phyloP scores from a whole-genome alignment of 2,888 invertebrate species.

The Rotaria magnacalcarata region DNA sequence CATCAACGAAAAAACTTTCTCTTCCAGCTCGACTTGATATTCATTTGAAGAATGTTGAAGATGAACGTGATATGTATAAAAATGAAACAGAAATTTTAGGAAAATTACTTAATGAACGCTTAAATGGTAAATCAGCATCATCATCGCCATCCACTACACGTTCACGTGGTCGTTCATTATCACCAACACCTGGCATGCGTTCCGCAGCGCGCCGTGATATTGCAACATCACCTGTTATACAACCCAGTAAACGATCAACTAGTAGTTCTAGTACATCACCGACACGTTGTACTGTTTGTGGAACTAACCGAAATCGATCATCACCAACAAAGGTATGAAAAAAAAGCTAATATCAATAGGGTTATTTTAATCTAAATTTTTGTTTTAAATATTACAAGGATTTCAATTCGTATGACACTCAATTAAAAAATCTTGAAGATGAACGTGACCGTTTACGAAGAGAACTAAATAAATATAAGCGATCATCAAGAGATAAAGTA shows the following conservation, averaged over 20 bases:
- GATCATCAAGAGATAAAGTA: constrained; percentile 6
- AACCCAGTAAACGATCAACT: not conserved
- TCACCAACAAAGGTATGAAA: not conserved
- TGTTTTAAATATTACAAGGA: not conserved
- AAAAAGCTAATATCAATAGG: too few species aligned
- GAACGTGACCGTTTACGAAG: constrained; percentile 10
- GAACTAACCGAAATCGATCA: not conserved
- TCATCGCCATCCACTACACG: not conserved
- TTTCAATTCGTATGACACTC: not conserved
- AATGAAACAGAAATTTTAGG: constrained; percentile 55
- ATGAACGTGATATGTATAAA: constrained; percentile 58
- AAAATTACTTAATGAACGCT: constrained; percentile 49
- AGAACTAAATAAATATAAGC: constrained; percentile 20
- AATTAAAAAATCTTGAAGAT: constrained; percentile 11
- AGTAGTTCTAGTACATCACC: not conserved
- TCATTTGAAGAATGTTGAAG: constrained; percentile 56
- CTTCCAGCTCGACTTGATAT: constrained; percentile 54
- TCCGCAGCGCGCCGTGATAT: not conserved
- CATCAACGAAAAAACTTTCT: constrained; percentile 47
- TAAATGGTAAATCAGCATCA: not conserved
- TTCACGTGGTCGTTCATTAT: constrained; percentile 2
- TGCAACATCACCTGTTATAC: constrained; percentile 19
- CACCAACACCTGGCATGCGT: not conserved
- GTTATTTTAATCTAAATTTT: too few species aligned
- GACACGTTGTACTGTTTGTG: constrained; percentile 25